These are phyloP conservation scores for Diplodus sargus DNA, from an alignment of 2,797 vertebrate genomes.

Conservation along the genomic window DNA sequence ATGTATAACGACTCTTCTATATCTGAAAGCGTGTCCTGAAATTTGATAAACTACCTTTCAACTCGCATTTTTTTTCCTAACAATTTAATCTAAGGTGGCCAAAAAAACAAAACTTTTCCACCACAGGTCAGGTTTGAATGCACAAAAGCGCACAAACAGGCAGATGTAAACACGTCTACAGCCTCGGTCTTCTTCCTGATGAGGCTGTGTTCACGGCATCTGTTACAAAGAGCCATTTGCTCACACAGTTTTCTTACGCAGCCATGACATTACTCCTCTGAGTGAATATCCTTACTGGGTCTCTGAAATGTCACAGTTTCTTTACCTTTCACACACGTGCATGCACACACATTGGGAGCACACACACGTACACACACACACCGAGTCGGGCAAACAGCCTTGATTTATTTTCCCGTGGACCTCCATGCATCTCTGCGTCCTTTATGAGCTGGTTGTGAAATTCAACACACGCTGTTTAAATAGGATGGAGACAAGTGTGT, in stretches of 20 bases:
- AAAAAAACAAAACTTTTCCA: not conserved
- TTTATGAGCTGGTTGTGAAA: conserved; percentile 86
- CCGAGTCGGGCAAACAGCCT: conserved; percentile 71
- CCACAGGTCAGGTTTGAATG: not conserved
- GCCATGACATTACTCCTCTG: conserved; percentile 76
- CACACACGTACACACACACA: conserved; percentile 39
- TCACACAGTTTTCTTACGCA: conserved; percentile 79
- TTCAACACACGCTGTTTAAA: conserved; percentile 84
- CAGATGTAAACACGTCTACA: conserved; percentile 1
- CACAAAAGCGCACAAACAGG: not conserved
- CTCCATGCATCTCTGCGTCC: conserved; percentile 60
- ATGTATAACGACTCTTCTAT: not conserved
- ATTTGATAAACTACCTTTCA: not conserved
- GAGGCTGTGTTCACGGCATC: not conserved
- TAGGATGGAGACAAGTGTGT: conserved; percentile 60
- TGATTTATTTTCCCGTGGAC: conserved; percentile 77
- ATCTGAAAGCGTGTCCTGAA: not conserved
- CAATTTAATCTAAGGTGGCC: not conserved
- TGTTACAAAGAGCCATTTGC: conserved; percentile 46
- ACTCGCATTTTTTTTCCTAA: not conserved
- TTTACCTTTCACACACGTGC: conserved; percentile 82
- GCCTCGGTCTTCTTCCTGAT: not conserved
- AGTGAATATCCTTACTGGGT: conserved; percentile 77
- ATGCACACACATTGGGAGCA: conserved; percentile 51
- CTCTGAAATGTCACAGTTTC: conserved; percentile 79